Conservation (phyloP, 2,113 vertebrate genomes). For the Nothoprocta pentlandii region DNA sequence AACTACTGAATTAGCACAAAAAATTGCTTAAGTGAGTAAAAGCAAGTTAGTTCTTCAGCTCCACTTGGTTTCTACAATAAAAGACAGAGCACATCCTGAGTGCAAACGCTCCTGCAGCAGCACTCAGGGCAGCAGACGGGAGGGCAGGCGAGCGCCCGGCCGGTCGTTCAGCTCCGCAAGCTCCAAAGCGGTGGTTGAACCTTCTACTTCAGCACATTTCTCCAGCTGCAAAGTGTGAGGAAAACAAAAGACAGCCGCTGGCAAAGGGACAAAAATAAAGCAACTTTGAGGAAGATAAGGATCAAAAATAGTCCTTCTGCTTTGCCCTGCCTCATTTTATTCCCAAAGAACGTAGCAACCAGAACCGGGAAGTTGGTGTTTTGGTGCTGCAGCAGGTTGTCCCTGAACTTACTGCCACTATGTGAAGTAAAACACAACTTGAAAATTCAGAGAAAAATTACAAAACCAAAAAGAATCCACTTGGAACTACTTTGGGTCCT, state of each 20-base stretch:
- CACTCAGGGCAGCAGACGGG: neutral
- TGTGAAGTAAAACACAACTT: neutral
- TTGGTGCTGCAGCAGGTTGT: neutral
- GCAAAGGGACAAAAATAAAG: neutral
- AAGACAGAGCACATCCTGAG: neutral
- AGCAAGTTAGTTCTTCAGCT: neutral
- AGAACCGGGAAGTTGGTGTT: neutral
- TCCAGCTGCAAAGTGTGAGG: neutral
- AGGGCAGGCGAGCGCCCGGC: neutral
- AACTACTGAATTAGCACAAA: neutral
- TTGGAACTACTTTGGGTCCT: neutral
- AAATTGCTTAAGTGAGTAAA: neutral
- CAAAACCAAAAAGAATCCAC: neutral
- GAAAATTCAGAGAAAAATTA: neutral
- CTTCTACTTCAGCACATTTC: neutral
- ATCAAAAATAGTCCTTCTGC: neutral
- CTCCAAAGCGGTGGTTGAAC: neutral
- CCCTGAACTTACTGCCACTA: neutral
- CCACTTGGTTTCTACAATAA: neutral
- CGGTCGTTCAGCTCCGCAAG: neutral
- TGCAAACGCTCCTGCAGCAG: accelerated
- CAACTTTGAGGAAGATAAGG: neutral
- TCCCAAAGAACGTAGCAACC: neutral
- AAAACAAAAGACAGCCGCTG: neutral
- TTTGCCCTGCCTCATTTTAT: neutral